Conservation (phyloP, 2,797 vertebrate species). For the Chanos chanos region DNA sequence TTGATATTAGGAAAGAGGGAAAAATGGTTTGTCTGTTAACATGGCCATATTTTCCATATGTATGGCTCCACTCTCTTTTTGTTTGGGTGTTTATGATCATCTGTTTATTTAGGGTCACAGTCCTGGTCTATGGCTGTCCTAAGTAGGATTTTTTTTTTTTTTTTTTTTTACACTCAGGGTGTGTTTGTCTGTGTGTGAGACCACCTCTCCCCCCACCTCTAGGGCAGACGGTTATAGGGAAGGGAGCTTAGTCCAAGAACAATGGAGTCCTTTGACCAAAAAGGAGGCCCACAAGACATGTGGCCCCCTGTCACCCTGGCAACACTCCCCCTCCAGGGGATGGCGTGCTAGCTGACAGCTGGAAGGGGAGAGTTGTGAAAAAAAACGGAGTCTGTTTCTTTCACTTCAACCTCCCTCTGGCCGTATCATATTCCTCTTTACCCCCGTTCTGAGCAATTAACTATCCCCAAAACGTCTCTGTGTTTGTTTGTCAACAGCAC, state of each 20-base stretch:
- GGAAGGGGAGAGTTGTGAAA: conserved; percentile 62
- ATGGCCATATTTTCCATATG: no score
- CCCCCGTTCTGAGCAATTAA: not conserved
- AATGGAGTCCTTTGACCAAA: conserved; percentile 80
- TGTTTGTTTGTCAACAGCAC: no score
- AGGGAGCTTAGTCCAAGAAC: conserved; percentile 78
- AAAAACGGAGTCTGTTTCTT: conserved; percentile 61
- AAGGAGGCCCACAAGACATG: conserved; percentile 80
- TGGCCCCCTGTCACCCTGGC: conserved; percentile 82
- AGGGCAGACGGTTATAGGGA: conserved; percentile 69
- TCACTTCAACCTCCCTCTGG: not conserved
- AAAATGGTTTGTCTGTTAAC: no score
- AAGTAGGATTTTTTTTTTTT: not conserved
- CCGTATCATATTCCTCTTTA: no score
- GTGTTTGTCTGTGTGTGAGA: conserved; percentile 41
- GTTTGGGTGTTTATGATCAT: no score
- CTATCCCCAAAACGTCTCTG: no score
- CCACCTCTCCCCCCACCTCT: conserved; percentile 49
- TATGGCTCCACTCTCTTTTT: no score
- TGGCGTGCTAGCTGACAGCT: conserved; percentile 73
- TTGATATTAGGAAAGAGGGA: no score
- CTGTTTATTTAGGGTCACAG: no score
- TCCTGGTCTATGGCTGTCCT: no score
- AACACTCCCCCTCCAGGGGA: conserved; percentile 70
- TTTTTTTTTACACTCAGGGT: not conserved